Evolutionary conservation across 2,797 vertebrate genomes (phyloP).

Genomic region (Pseudopleuronectes americanus): DNA sequence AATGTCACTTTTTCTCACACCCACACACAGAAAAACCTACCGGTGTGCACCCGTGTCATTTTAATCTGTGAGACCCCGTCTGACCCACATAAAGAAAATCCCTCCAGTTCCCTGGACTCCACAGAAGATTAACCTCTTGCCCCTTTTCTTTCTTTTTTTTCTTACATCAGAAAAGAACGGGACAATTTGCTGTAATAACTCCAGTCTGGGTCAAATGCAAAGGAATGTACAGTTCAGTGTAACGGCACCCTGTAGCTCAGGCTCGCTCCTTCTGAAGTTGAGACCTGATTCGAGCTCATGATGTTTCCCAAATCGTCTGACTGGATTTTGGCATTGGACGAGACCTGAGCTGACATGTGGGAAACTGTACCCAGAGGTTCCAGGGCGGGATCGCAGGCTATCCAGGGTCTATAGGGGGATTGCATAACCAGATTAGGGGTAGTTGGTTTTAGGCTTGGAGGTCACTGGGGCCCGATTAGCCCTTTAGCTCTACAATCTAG

Average conservation of each 20-base stretch:
- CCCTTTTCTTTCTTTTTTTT: slow-evolving; percentile 15
- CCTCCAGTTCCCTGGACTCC: slow-evolving; percentile 43
- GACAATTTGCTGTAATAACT: slow-evolving; percentile 11
- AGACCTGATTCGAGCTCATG: no score
- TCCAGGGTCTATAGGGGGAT: slow-evolving; percentile 35
- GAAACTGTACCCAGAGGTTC: slow-evolving; percentile 33
- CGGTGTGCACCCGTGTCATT: neutral
- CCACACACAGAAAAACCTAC: neutral
- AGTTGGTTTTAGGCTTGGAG: slow-evolving; percentile 57
- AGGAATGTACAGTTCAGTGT: neutral
- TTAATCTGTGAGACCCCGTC: slow-evolving; percentile 38
- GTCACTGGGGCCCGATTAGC: slow-evolving; percentile 48
- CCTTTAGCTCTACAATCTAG: slow-evolving; percentile 43
- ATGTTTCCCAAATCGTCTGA: neutral
- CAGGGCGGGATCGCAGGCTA: slow-evolving; percentile 30
- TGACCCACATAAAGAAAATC: slow-evolving; percentile 73
- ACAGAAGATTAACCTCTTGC: slow-evolving; percentile 66
- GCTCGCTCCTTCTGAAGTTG: no score
- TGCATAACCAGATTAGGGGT: slow-evolving; percentile 64
- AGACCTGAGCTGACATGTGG: slow-evolving; percentile 23
- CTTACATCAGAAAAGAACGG: slow-evolving; percentile 16
- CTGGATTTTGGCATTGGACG: slow-evolving; percentile 11
- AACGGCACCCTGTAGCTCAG: no score
- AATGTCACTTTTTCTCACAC: slow-evolving; percentile 40
- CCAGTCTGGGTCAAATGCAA: slow-evolving; percentile 14